These are phyloP conservation scores for Monomorium pharaonis DNA, from an alignment of 1,140 invertebrate species.

Conservation along the genomic window DNA sequence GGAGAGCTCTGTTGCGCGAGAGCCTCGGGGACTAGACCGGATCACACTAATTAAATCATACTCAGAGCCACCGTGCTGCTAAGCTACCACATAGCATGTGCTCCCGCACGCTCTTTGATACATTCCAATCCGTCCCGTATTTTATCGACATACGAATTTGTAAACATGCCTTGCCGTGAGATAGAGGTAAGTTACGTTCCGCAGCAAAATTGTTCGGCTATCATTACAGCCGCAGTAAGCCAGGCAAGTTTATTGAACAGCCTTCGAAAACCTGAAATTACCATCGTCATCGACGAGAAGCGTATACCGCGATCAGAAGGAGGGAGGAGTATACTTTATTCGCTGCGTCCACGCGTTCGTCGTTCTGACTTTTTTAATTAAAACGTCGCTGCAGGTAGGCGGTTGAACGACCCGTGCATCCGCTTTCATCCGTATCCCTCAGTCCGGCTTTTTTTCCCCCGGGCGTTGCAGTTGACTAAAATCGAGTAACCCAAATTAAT, in stretches of 20 bases:
- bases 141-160: conserved; percentile 45
- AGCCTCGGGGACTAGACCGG: conserved; percentile 59
- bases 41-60: conserved; percentile 72
- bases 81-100: conserved; percentile 13
- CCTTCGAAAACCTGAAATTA: conserved; percentile 47
- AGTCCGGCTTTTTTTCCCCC: conserved; percentile 16
- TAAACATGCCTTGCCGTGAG: conserved; percentile 34
- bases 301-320: not conserved
- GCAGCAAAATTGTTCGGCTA: conserved; percentile 49
- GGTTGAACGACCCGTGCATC: conserved; percentile 59
- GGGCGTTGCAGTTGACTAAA: conserved; percentile 55
- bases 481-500: conserved; percentile 74
- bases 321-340: conserved; percentile 20
- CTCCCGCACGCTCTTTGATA: not conserved
- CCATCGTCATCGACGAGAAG: conserved; percentile 41
- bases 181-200: conserved; percentile 22
- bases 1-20: conserved; percentile 54
- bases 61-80: conserved; percentile 45
- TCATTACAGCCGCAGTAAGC: conserved; percentile 41
- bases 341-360: conserved; percentile 32
- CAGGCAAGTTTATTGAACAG: conserved; percentile 48
- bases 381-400: conserved; percentile 63
- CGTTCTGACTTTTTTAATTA: conserved; percentile 70
- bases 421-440: conserved; percentile 16
- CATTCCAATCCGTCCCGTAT: conserved; percentile 19